Percentiles rank a stretch among this genome's conserved stretches.
phyloP scores from a whole-genome alignment of 2,113 vertebrate species.

The Vireo altiloquus region DNA sequence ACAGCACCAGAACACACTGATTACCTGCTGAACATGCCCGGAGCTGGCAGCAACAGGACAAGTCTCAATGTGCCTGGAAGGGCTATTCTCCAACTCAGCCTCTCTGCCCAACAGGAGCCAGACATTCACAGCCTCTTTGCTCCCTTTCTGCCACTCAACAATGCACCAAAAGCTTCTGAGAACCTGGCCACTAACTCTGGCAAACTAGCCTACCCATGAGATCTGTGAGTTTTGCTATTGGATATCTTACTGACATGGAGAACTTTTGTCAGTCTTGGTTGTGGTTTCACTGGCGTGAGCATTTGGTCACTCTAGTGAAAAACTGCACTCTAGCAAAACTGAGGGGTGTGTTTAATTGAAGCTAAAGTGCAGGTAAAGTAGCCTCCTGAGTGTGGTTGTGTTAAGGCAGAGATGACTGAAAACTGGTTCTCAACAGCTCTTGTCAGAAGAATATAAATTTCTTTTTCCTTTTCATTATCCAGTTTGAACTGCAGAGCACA shows the following conservation, averaged over 20 bases:
- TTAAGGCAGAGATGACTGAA: background rate
- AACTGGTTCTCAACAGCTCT: background rate
- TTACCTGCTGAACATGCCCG: background rate
- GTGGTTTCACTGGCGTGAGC: background rate
- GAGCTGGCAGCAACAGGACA: background rate
- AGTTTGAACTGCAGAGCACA: background rate
- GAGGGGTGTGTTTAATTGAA: background rate
- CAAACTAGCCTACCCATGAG: background rate
- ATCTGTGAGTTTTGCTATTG: accelerated
- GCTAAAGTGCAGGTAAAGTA: background rate
- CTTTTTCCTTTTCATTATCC: background rate
- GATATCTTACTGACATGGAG: accelerated
- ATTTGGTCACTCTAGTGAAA: no score
- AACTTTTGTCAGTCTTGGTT: background rate
- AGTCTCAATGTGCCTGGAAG: background rate
- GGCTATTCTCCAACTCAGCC: background rate
- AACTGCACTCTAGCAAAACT: no score
- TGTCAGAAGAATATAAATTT: background rate
- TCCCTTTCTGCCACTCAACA: background rate
- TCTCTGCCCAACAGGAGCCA: background rate
- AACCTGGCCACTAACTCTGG: background rate
- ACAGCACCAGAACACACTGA: background rate
- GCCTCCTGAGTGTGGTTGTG: background rate
- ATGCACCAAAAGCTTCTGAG: background rate
- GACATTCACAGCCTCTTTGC: background rate